Percentiles rank a stretch among this genome's conserved stretches.
Evolutionary conservation across 2,888 invertebrate genomes (phyloP).

Genomic region (Creontiades dilutus): DNA sequence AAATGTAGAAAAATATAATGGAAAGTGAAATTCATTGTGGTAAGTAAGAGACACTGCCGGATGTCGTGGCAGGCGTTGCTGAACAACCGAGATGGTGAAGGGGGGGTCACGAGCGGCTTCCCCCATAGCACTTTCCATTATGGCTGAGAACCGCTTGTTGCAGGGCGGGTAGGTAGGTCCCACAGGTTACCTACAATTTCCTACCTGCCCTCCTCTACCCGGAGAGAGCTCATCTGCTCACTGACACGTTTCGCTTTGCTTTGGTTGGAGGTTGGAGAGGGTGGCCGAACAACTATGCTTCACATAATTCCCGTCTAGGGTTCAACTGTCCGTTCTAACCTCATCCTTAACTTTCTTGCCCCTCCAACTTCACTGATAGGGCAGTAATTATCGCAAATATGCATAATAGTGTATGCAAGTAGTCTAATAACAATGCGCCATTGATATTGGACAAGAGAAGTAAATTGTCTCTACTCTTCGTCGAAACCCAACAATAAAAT

Average conservation of each 20-base stretch:
- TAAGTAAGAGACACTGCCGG: neutral
- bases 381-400: no score
- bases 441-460: no score
- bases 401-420: no score
- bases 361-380: no score
- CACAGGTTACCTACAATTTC: neutral
- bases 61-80: neutral
- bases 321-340: no score
- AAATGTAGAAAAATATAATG: no score
- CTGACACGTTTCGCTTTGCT: constrained; percentile 17
- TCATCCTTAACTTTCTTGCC: no score
- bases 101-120: neutral
- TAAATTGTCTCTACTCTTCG: no score
- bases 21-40: no score
- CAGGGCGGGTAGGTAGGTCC: constrained; percentile 2
- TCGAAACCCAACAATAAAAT: no score
- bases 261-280: neutral
- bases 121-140: constrained; percentile 27
- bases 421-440: no score
- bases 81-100: no score
- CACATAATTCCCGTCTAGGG: neutral
- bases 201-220: neutral
- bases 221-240: constrained; percentile 42
- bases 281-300: neutral
- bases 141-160: constrained; percentile 10